phyloP scores from a whole-genome alignment of 2,113 vertebrate genomes.

The Rattus norvegicus region DNA sequence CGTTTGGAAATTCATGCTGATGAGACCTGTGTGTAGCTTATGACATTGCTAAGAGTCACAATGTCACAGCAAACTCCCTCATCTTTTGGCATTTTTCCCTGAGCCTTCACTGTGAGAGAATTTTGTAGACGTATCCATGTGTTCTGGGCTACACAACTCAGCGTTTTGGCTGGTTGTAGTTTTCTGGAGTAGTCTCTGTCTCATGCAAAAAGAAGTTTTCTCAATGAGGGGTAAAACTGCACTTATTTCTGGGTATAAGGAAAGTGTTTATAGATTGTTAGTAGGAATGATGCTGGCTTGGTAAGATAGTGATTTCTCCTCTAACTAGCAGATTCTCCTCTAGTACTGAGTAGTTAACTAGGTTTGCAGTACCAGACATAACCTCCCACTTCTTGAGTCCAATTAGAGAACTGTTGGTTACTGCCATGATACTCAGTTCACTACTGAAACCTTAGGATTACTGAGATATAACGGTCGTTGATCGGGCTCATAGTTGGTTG shows the following conservation, averaged over 20 bases:
- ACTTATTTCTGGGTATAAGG: background rate
- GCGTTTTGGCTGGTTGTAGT: background rate
- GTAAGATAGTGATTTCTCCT: background rate
- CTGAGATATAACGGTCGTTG: background rate
- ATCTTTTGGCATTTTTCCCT: background rate
- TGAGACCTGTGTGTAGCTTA: background rate
- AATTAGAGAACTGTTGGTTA: background rate
- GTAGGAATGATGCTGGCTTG: background rate
- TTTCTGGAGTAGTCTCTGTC: background rate
- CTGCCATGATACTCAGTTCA: background rate
- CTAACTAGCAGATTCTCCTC: background rate
- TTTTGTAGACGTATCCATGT: background rate
- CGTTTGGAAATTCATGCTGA: background rate
- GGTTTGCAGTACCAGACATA: background rate
- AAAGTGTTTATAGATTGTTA: background rate
- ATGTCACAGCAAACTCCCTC: background rate
- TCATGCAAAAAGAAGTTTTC: background rate
- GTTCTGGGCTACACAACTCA: background rate
- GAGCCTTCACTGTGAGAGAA: background rate
- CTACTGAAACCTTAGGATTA: background rate
- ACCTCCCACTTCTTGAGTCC: background rate
- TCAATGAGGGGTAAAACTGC: background rate
- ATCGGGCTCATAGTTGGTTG: background rate
- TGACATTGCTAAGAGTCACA: background rate
- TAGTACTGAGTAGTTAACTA: background rate